Percentiles rank a stretch among this genome's conserved stretches.
Conservation (phyloP, 2,113 vertebrate species). For the Prochilodus magdalenae region DNA sequence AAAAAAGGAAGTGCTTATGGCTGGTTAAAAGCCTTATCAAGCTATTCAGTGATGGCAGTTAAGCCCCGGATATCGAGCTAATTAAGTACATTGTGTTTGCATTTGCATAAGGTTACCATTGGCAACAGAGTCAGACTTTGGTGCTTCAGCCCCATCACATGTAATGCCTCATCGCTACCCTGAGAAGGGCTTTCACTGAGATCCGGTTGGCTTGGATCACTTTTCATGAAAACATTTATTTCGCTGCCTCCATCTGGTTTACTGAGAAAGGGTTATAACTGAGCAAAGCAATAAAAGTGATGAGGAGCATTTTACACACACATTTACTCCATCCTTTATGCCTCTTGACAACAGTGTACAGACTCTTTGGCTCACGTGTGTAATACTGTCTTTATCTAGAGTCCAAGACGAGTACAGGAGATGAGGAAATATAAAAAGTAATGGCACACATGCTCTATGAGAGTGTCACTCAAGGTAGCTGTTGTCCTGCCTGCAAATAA, state of each 20-base stretch:
- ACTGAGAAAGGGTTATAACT: constrained; percentile 18
- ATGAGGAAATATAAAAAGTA: constrained; percentile 35
- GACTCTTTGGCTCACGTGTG: not conserved
- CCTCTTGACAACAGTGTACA: constrained; percentile 15
- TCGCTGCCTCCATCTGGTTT: constrained; percentile 5
- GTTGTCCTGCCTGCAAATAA: constrained; percentile 11
- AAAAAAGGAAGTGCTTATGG: constrained; percentile 29
- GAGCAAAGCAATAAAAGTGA: constrained; percentile 1
- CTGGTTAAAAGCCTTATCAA: constrained; percentile 31
- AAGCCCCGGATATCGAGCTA: constrained; percentile 31
- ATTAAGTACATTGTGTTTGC: constrained; percentile 46
- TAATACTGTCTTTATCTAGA: not conserved
- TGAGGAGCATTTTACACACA: constrained; percentile 35
- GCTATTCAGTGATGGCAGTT: constrained; percentile 36
- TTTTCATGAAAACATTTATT: constrained; percentile 28
- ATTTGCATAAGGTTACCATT: constrained; percentile 36
- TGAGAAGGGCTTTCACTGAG: constrained; percentile 12
- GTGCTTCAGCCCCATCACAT: constrained; percentile 5
- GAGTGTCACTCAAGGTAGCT: not conserved
- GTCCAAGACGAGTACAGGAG: not conserved
- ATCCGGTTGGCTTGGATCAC: constrained; percentile 11
- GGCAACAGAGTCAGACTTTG: constrained; percentile 30
- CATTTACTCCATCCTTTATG: constrained; percentile 25
- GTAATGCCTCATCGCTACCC: not conserved
- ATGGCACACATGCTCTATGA: constrained; percentile 24